Evolutionary conservation across 2,888 invertebrate species (phyloP).

Genomic region (Diploptera punctata): DNA sequence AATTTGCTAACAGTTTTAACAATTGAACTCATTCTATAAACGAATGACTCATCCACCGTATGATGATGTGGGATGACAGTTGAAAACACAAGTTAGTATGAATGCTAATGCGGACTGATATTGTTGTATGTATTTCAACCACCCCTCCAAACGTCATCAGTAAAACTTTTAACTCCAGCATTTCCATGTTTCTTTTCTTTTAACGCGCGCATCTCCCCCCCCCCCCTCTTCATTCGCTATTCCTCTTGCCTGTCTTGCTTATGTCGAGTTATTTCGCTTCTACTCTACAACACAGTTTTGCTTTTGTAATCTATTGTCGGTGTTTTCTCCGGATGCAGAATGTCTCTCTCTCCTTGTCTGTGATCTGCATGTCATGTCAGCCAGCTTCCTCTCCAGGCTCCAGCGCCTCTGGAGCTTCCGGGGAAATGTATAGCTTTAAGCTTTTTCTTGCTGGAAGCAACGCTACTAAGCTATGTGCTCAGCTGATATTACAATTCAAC

Average conservation of each 20-base stretch:
- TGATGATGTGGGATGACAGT: conserved; percentile 6
- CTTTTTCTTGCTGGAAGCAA: conserved; percentile 23
- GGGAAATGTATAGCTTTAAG: conserved; percentile 35
- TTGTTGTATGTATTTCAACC: conserved; percentile 9
- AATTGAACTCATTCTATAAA: conserved; percentile 14
- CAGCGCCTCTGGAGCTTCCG: conserved; percentile 31
- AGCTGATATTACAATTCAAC: conserved; percentile 11
- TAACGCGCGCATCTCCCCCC: conserved; percentile 2
- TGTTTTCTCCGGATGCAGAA: conserved; percentile 31
- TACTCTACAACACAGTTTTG: conserved; percentile 11
- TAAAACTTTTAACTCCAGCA: conserved; percentile 30
- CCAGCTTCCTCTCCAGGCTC: conserved; percentile 25
- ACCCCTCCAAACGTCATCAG: conserved; percentile 12
- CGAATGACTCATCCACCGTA: neutral
- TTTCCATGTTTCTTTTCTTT: conserved; percentile 29
- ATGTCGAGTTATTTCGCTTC: conserved; percentile 16
- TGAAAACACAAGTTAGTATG: conserved; percentile 18
- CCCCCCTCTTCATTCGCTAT: neutral
- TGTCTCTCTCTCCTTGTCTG: neutral
- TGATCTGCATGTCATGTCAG: conserved; percentile 39
- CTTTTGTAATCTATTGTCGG: conserved; percentile 34
- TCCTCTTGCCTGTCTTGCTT: conserved; percentile 19
- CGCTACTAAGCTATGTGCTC: neutral
- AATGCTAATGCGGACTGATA: conserved; percentile 14
- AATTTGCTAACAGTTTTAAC: conserved; percentile 14